Percentiles rank a stretch among this genome's conserved stretches.
Evolutionary conservation across 2,888 invertebrate genomes (phyloP).

Genomic region (Artemia sinica): DNA sequence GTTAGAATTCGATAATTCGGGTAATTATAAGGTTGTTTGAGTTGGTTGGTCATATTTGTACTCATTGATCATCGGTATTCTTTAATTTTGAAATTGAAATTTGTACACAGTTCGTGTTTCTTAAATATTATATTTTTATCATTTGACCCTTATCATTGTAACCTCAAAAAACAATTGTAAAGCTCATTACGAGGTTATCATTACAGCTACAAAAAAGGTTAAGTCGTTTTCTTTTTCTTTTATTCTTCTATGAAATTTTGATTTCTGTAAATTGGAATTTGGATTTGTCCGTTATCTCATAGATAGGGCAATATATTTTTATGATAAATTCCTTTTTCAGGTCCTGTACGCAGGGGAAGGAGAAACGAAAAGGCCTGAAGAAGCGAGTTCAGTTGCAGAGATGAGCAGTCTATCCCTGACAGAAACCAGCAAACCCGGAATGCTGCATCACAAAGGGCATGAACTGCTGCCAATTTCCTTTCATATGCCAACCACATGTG

Average conservation of each 20-base stretch:
- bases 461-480: slow-evolving; percentile 89
- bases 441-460: slow-evolving; percentile 70
- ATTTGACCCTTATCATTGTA: no score
- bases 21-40: no score
- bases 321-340: slow-evolving; percentile 34
- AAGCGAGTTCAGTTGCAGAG: slow-evolving; percentile 23
- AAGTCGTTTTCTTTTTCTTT: slow-evolving; percentile 20
- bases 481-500: slow-evolving; percentile 95
- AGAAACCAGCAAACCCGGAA: slow-evolving; percentile 44
- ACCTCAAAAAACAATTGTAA: no score
- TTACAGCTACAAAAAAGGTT: slow-evolving; percentile 10
- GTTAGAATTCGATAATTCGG: no score
- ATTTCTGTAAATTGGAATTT: background rate
- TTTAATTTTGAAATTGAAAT: no score
- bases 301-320: slow-evolving; percentile 14
- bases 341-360: slow-evolving; percentile 93
- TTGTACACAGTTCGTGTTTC: no score
- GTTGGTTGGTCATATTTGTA: no score
- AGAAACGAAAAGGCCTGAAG: slow-evolving; percentile 34
- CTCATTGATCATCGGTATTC: no score
- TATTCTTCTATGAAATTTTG: slow-evolving; percentile 16
- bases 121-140: no score
- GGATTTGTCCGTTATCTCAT: no score
- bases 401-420: slow-evolving; percentile 25
- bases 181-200: background rate